Percentiles rank a stretch among this genome's conserved stretches.
These are phyloP conservation scores for Picus viridis DNA, from an alignment of 2,797 vertebrate genomes.

Conservation along the genomic window DNA sequence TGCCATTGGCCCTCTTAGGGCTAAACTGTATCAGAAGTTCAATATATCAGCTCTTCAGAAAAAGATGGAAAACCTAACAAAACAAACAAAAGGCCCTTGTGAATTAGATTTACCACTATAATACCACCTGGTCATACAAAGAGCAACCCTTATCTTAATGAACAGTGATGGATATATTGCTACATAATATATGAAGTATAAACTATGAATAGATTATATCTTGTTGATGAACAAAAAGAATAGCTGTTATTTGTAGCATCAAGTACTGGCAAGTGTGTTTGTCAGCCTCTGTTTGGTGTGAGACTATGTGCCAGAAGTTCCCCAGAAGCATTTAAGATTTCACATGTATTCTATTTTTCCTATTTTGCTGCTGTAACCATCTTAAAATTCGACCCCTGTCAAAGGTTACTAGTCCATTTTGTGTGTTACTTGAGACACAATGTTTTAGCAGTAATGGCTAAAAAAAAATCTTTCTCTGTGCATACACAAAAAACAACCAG, in stretches of 20 bases:
- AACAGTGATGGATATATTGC: neutral
- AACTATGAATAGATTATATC: neutral
- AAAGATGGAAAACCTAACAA: neutral
- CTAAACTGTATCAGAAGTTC: neutral
- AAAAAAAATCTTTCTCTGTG: slow-evolving; percentile 1
- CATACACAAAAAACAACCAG: neutral
- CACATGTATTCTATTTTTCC: neutral
- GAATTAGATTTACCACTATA: neutral
- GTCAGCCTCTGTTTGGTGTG: neutral
- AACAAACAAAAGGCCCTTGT: neutral
- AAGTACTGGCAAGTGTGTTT: neutral
- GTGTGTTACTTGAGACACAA: neutral
- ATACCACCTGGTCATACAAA: neutral
- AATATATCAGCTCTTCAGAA: neutral
- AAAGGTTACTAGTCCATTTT: neutral
- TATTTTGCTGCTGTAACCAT: neutral
- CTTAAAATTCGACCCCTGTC: neutral
- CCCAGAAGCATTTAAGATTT: neutral
- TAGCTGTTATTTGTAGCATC: neutral
- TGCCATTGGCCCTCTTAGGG: neutral
- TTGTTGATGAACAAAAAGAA: neutral
- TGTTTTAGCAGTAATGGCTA: slow-evolving; percentile 49
- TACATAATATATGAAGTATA: neutral
- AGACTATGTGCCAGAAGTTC: neutral
- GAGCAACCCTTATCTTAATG: neutral